Percentiles rank a stretch among this genome's conserved stretches.
phyloP scores from a whole-genome alignment of 2,888 invertebrate species.

The Pristionchus fissidentatus region DNA sequence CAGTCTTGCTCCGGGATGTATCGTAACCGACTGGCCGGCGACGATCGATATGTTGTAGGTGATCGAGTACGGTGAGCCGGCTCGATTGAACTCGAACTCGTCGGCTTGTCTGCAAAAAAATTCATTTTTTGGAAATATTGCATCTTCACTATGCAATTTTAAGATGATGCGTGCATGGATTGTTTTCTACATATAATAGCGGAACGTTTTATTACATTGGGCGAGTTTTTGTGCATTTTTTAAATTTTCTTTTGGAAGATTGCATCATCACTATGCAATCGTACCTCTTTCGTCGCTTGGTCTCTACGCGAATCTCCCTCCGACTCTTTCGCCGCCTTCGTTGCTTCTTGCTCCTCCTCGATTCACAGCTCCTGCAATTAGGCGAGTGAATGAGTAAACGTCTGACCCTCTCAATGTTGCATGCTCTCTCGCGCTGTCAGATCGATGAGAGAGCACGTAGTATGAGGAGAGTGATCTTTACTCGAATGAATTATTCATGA shows the following conservation, averaged over 20 bases:
- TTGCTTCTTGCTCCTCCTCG: not conserved
- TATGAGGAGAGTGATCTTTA: no score
- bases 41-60: not conserved
- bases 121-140: not conserved
- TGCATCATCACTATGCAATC: not conserved
- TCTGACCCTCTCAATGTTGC: no score
- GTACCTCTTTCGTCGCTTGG: not conserved
- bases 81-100: not conserved
- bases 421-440: no score
- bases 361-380: not conserved
- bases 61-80: not conserved
- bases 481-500: no score
- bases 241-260: not conserved
- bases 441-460: no score
- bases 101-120: conserved; percentile 6
- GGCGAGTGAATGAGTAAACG: no score
- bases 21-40: not conserved
- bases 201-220: no score
- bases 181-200: no score
- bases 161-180: no score
- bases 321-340: not conserved
- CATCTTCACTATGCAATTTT: no score
- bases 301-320: not conserved
- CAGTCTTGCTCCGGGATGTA: not conserved
- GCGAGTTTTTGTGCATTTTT: no score